Conservation (phyloP, 2,888 invertebrate genomes). For the Pyrrhosoma nymphula region DNA sequence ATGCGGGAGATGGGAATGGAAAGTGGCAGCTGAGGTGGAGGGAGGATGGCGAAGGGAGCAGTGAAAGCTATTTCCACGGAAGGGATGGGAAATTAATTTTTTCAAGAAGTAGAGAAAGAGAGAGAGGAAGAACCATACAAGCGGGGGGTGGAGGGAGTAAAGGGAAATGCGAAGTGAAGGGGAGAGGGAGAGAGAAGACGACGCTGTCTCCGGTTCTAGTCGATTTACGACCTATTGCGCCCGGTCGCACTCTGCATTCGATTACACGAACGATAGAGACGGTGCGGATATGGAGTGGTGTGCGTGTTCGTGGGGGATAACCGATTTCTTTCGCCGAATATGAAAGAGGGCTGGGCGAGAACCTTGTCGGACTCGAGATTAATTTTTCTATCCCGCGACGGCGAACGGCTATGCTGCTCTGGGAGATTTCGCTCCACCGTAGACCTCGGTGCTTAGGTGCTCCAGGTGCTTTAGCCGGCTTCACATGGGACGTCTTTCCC, state of each 20-base stretch:
- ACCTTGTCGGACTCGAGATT: background rate
- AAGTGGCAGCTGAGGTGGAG: background rate
- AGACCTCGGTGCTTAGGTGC: no score
- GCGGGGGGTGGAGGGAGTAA: background rate
- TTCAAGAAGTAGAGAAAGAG: background rate
- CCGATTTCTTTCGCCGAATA: background rate
- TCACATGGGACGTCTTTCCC: no score
- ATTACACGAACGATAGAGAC: background rate
- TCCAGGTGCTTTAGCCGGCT: no score
- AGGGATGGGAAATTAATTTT: background rate
- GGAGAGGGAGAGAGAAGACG: background rate
- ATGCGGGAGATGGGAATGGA: background rate
- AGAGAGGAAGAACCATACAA: background rate
- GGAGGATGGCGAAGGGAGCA: background rate
- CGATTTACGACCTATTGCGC: background rate
- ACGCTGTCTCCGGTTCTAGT: slow-evolving; percentile 13
- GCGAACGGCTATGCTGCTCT: background rate
- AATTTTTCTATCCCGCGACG: background rate
- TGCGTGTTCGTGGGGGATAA: background rate
- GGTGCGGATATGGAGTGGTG: background rate
- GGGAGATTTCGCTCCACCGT: background rate
- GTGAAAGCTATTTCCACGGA: background rate
- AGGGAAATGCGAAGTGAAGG: background rate
- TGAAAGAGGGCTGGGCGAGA: background rate
- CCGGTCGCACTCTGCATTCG: background rate